Conservation (phyloP, 2,113 vertebrate genomes). For the Peromyscus californicus region DNA sequence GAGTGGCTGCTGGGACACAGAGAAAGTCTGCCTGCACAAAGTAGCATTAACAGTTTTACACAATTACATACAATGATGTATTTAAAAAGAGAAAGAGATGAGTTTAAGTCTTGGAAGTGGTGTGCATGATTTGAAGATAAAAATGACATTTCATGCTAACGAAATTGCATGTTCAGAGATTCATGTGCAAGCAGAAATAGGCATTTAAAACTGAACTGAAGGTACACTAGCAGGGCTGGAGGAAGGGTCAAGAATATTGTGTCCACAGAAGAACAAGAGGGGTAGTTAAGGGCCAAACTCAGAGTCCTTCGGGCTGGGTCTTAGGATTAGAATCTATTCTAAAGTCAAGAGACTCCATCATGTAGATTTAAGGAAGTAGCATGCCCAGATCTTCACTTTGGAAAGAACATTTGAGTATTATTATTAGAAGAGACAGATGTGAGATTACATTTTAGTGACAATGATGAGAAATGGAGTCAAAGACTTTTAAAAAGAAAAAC, state of each 20-base stretch:
- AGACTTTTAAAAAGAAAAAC: conserved; percentile 20
- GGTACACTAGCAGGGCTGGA: background rate
- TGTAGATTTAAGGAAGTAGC: background rate
- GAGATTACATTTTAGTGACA: background rate
- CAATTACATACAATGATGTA: background rate
- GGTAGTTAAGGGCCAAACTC: background rate
- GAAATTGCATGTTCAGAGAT: background rate
- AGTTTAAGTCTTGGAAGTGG: background rate
- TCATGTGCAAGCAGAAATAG: background rate
- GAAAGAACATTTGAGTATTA: conserved; percentile 24
- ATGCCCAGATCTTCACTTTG: background rate
- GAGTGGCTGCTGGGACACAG: background rate
- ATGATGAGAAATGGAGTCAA: background rate
- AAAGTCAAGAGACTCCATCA: conserved; percentile 10
- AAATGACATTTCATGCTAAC: background rate
- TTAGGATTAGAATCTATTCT: conserved; percentile 8
- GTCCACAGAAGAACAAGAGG: background rate
- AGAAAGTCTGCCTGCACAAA: background rate
- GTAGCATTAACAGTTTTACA: background rate
- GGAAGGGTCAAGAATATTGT: background rate
- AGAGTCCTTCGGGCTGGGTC: background rate
- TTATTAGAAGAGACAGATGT: background rate
- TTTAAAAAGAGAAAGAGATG: background rate
- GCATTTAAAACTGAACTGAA: background rate
- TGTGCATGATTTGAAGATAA: background rate